A percentile compares a stretch with the other conserved stretches of the same genome.
phyloP scores from a whole-genome alignment of 2,113 vertebrate species.

The Rhinolophus ferrumequinum region DNA sequence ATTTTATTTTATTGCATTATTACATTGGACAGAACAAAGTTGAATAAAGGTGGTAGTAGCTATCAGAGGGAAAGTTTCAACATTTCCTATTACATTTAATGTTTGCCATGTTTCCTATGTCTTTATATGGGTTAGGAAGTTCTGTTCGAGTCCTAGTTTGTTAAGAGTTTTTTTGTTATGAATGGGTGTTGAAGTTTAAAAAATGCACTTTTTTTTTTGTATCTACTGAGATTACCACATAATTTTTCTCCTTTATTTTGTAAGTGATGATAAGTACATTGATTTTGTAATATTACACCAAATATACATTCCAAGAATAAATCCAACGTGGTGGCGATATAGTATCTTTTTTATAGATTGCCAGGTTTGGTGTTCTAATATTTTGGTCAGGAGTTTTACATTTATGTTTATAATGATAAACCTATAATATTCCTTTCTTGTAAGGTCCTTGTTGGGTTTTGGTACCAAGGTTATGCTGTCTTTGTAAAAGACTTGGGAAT shows the following conservation, averaged over 20 bases:
- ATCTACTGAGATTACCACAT: background rate
- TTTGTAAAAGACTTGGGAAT: background rate
- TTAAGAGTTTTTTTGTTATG: background rate
- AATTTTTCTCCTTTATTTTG: background rate
- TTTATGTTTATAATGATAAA: background rate
- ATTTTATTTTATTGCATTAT: background rate
- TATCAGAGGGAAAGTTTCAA: background rate
- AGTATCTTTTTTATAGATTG: background rate
- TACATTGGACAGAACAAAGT: background rate
- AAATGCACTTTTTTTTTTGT: background rate
- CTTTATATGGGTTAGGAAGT: background rate
- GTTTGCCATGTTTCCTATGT: background rate
- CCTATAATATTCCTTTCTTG: background rate
- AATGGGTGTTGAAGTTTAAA: background rate
- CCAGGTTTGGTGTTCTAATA: background rate
- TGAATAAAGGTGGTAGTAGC: background rate
- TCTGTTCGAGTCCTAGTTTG: background rate
- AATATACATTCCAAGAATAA: slow-evolving; percentile 20
- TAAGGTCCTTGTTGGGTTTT: background rate
- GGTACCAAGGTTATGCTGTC: background rate
- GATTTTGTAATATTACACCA: background rate
- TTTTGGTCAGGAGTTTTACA: background rate
- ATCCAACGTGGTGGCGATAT: background rate
- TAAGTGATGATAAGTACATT: background rate
- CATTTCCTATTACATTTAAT: background rate